Percentiles rank a stretch among this genome's conserved stretches.
phyloP scores from a whole-genome alignment of 92 coral and sea anemone genomes.

The Zoanthus solanderi region DNA sequence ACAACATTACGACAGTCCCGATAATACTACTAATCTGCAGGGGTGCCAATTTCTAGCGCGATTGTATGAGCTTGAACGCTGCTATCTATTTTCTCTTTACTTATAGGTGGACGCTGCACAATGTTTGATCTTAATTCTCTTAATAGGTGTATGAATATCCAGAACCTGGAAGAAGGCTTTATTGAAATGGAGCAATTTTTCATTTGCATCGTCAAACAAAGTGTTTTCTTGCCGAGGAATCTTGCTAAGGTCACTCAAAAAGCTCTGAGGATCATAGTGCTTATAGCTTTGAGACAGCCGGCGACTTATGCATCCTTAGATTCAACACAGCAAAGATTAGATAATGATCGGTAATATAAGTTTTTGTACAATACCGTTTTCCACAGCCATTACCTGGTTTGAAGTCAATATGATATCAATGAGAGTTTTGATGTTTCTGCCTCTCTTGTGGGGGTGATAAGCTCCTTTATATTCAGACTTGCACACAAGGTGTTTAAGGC shows the following conservation, averaged over 20 bases:
- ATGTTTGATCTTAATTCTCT: constrained; percentile 14
- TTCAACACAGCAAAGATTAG: constrained; percentile 7
- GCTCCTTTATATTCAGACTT: constrained; percentile 34
- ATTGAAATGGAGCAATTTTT: constrained; percentile 50
- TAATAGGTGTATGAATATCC: constrained; percentile 10
- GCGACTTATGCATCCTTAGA: constrained; percentile 23
- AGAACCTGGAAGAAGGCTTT: background rate
- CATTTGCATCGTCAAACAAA: constrained; percentile 35
- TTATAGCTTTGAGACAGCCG: constrained; percentile 13
- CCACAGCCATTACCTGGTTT: background rate
- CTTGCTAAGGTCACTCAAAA: background rate
- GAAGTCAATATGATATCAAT: background rate
- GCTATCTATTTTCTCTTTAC: constrained; percentile 29
- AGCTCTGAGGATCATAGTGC: background rate
- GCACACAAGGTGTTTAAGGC: constrained; percentile 33
- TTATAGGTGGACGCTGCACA: constrained; percentile 51
- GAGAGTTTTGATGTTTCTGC: background rate
- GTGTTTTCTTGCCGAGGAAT: constrained; percentile 27
- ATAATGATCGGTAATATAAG: constrained; percentile 26
- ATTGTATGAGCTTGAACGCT: constrained; percentile 39
- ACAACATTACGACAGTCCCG: constrained; percentile 32
- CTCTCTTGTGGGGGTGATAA: constrained; percentile 22
- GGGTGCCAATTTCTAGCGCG: constrained; percentile 38
- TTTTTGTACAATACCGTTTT: background rate
- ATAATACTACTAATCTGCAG: constrained; percentile 52